Evolutionary conservation across 2,888 invertebrate species (phyloP).

Genomic region (Drosophila testacea): DNA sequence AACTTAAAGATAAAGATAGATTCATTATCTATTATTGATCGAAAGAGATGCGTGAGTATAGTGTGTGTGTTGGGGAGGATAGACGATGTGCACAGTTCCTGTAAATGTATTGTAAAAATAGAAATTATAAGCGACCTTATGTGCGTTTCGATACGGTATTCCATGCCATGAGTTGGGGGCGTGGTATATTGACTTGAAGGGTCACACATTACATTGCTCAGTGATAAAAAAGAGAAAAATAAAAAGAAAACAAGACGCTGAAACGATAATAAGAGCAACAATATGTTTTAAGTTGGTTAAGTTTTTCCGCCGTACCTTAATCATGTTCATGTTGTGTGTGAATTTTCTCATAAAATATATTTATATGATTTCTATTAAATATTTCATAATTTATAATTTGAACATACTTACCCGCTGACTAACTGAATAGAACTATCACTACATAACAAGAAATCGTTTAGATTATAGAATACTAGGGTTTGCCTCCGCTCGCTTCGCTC

Average conservation of each 20-base stretch:
- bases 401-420: neutral
- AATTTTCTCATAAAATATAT: conserved; percentile 3
- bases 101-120: conserved; percentile 62
- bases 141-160: conserved; percentile 77
- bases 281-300: conserved; percentile 78
- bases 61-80: neutral
- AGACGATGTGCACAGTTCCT: conserved; percentile 61
- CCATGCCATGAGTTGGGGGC: conserved; percentile 78
- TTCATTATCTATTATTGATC: conserved; percentile 1
- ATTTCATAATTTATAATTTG: neutral
- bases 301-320: conserved; percentile 72
- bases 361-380: conserved; percentile 1
- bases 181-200: conserved; percentile 74
- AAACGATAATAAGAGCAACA: conserved; percentile 84
- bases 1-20: neutral
- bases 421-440: neutral
- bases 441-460: neutral
- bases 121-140: conserved; percentile 82
- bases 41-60: neutral
- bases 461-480: too few species aligned
- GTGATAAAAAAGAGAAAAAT: conserved; percentile 80
- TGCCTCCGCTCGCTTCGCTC: too few species aligned
- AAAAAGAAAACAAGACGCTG: conserved; percentile 83
- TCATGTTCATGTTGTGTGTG: conserved; percentile 49
- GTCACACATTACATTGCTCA: conserved; percentile 81